Evolutionary conservation across 2,888 invertebrate genomes (phyloP), one percentile per base, ranked within the genome.

Genomic region (Erebia ligea): DNA sequence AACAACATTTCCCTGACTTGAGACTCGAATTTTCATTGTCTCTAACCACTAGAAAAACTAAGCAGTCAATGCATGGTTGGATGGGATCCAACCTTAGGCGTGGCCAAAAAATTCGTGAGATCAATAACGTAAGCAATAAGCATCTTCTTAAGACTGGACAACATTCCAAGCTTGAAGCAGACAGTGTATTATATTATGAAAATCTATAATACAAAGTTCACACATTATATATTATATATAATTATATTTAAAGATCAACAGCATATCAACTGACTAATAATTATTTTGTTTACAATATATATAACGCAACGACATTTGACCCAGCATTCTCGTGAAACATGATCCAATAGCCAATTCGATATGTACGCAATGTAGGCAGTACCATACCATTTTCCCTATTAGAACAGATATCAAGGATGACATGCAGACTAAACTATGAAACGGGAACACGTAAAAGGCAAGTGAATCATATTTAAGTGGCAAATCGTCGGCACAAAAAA

Each of bases 381-480:
- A 21, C 21, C 42, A 45, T 48, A 15, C 19, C 13, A 42, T 17
- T 54, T 52, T 40, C 42, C 42, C 6, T 54, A 69, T 50, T 66
- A 58, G 58, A 63, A 67, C 56, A 63, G 57, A 52, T 58, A 50
- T 45, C 11, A 58, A 42, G 58, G 56, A 56, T 57, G 40, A 62
- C 64, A 61, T 25, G 42, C 25, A 42, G 13, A 17, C 19, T 62
- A 8, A 62, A 45, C 48, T 62, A 62, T 62, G 62, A 21, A 68
- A 54, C 67, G 76, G 73, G 74, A 73, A 73, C 64, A 68, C 74
- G 63, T 71, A 72, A 72, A 74, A 69, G 72, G 75, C 59, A 54
- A 70, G 71, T 76, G 76, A 76, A 72, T 73, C 76, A 76, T 71
- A 73, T 71, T 70, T 70, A 57, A 76, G 70, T 69, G 67, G 68